Evolutionary conservation across 1,140 invertebrate genomes (phyloP).

Genomic region (Halesus radiatus): DNA sequence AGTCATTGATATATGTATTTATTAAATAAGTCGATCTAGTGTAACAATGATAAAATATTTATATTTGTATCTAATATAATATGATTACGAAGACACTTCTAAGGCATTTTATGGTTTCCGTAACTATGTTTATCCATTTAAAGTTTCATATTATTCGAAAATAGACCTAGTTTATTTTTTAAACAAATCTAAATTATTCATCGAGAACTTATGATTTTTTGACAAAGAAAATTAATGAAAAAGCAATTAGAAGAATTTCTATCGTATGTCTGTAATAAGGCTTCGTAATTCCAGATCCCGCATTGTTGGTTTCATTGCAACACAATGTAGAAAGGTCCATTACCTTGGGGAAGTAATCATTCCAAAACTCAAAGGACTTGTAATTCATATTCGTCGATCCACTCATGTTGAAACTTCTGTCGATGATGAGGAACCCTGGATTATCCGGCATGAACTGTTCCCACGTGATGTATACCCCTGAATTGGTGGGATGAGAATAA

Average conservation of each 20-base stretch:
- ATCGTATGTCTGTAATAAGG: slow-evolving; percentile 19
- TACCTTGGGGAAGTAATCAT: slow-evolving; percentile 83
- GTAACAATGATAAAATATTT: slow-evolving; percentile 40
- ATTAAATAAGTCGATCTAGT: neutral
- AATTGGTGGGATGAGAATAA: slow-evolving; percentile 78
- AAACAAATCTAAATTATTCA: neutral
- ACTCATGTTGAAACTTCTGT: slow-evolving; percentile 82
- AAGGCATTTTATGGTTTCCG: slow-evolving; percentile 10
- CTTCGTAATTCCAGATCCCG: slow-evolving; percentile 15
- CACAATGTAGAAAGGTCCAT: slow-evolving; percentile 78
- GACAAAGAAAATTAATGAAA: slow-evolving; percentile 22
- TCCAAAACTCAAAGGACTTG: slow-evolving; percentile 85
- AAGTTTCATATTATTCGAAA: too few species aligned
- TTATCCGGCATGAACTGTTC: slow-evolving; percentile 74
- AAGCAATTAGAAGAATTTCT: neutral
- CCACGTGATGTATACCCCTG: slow-evolving; percentile 79
- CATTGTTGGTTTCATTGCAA: slow-evolving; percentile 72
- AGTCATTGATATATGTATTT: neutral
- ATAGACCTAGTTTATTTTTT: neutral
- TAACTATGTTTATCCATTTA: neutral
- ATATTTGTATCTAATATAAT: slow-evolving; percentile 36
- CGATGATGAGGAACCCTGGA: slow-evolving; percentile 79
- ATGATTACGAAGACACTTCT: slow-evolving; percentile 34
- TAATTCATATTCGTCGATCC: slow-evolving; percentile 76
- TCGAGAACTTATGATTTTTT: slow-evolving; percentile 19